Evolutionary conservation across 2,113 vertebrate species (phyloP), one percentile per base, ranked within the genome.

Genomic region (Antigone vipio): DNA sequence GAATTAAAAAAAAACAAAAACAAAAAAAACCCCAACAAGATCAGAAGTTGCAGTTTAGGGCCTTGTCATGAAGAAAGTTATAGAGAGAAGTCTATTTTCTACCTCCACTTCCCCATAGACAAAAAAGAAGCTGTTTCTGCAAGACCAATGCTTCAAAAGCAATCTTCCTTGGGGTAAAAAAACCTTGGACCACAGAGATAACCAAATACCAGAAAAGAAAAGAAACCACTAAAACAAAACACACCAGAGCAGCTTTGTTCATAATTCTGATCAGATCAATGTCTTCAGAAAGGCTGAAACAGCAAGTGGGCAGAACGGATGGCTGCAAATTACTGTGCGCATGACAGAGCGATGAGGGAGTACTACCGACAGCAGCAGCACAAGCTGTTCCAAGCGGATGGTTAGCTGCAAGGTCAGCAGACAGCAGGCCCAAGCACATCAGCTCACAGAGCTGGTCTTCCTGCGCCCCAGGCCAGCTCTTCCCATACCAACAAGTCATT

Each of bases 241-340:
- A n/a, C 30, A 45, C 13, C 7, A 85, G 20, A 55, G 17, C 32
- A 69, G 47, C 13, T 71, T 35, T 5, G 38, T 8, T 35, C 22
- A 2, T 29, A 38, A 69, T 45, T 90, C 38, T 0, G 0, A 22
- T 26, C 60, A 47, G 44, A 30, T 15, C 24, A 34, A 29, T 0
- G 0, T 9, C 7, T 68, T 47, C 26, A 6, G 27, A 49, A 34
- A 30, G 72, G 89, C 75, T 69, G 83, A 40, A 56, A 38, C 35
- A 82, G 40, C 1, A 14, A 45, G 66, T 1, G 1, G 63, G 73
- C 9, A 7, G 66, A 12, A 26, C 0, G 34, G 59, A 19, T 1
- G 60, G 50, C 40, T 62, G 79, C 16, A 20, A 6, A 26, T 34
- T 7, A 4, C 74, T 1, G 2, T 2, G 64, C 8, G 3, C 30